Conservation (phyloP, 1,140 invertebrate genomes). For the Hetaerina americana region DNA sequence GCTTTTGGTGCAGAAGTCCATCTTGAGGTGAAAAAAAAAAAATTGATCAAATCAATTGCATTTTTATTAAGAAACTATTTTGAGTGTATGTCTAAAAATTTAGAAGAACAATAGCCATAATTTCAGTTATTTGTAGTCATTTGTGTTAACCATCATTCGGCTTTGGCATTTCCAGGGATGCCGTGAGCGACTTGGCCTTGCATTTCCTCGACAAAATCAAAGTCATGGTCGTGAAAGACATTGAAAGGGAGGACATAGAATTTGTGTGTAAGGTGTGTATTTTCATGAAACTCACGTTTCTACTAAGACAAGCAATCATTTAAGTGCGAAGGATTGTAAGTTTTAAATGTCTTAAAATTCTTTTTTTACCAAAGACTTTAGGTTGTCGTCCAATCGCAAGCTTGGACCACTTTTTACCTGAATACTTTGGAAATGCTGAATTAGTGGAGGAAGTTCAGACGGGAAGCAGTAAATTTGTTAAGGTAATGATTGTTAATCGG, state of each 20-base stretch:
- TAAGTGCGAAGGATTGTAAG: background rate
- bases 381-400: conserved; percentile 95
- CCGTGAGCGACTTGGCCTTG: conserved; percentile 89
- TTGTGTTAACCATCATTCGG: no score
- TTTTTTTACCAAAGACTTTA: conserved; percentile 44
- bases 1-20: conserved; percentile 95
- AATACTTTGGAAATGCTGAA: conserved; percentile 84
- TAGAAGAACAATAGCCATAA: no score
- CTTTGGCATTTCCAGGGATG: conserved; percentile 63
- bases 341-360: background rate
- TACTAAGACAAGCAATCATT: background rate
- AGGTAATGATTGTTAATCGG: no score
- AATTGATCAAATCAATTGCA: no score
- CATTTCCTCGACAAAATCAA: conserved; percentile 99
- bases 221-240: conserved; percentile 96
- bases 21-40: conserved; percentile 72
- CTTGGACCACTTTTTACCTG: conserved; percentile 89
- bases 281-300: no score
- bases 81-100: no score
- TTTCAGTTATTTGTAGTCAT: no score
- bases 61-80: no score
- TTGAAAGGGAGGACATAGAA: conserved; percentile 95
- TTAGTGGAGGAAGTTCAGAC: conserved; percentile 88
- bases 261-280: conserved; percentile 78
- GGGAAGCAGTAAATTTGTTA: conserved; percentile 85